Evolutionary conservation across 2,888 invertebrate species (phyloP).

Genomic region (Lymantria monacha): DNA sequence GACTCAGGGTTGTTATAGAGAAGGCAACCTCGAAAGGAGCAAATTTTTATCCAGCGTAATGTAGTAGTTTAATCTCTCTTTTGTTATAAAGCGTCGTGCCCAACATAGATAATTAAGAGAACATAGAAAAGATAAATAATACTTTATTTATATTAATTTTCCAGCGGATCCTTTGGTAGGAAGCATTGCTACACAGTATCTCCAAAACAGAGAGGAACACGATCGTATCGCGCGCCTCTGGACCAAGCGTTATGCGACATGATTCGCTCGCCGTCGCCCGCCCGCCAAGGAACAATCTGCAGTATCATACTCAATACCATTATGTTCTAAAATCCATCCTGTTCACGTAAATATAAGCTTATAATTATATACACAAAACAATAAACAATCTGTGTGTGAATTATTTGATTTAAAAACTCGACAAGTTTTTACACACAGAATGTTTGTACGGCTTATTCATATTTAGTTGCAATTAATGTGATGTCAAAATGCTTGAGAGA

Average conservation of each 20-base stretch:
- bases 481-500: constrained; percentile 56
- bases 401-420: constrained; percentile 24
- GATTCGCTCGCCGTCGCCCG: constrained; percentile 75
- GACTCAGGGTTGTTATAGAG: too few species aligned
- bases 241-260: constrained; percentile 99
- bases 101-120: too few species aligned
- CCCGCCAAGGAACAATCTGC: constrained; percentile 51
- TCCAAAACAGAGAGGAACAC: constrained; percentile 98
- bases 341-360: constrained; percentile 64
- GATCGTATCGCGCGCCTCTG: constrained; percentile 98
- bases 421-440: constrained; percentile 29
- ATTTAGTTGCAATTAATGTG: constrained; percentile 70
- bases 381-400: constrained; percentile 38
- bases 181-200: constrained; percentile 98
- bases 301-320: constrained; percentile 69
- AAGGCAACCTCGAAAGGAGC: too few species aligned
- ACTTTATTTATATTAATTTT: constrained; percentile 40
- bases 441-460: constrained; percentile 56
- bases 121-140: too few species aligned
- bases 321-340: constrained; percentile 73
- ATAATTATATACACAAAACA: constrained; percentile 40
- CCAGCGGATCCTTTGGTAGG: constrained; percentile 97
- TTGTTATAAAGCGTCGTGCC: too few species aligned
- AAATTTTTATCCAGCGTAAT: too few species aligned
- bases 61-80: too few species aligned